Evolutionary conservation across 2,113 vertebrate genomes (phyloP).

Genomic region (Bombycilla garrulus): DNA sequence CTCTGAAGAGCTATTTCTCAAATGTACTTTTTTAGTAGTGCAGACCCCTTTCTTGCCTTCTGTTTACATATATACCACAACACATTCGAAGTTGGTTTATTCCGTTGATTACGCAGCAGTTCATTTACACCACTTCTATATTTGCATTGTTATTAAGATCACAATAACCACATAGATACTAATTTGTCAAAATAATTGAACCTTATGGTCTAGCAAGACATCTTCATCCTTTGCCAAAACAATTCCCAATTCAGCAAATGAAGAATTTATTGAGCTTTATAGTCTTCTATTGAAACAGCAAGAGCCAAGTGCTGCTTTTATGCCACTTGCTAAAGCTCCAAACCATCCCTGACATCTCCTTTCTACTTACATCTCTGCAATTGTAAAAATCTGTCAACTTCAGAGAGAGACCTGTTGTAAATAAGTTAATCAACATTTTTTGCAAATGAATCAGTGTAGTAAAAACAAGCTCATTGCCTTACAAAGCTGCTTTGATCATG

Average conservation of each 20-base stretch:
- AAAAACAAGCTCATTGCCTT: not conserved
- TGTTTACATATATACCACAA: not conserved
- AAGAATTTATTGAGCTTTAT: not conserved
- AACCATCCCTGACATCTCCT: not conserved
- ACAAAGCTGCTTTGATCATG: constrained; percentile 12
- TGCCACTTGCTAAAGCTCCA: not conserved
- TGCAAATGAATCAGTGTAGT: not conserved
- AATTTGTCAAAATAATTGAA: not conserved
- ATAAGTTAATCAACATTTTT: not conserved
- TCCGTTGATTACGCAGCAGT: not conserved
- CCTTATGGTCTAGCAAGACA: not conserved
- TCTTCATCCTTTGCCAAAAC: not conserved
- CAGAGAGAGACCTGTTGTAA: not conserved
- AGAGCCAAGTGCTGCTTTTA: not conserved
- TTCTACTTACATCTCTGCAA: not conserved
- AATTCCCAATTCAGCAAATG: not conserved
- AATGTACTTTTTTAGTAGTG: not conserved
- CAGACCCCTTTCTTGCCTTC: not conserved
- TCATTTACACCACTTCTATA: not conserved
- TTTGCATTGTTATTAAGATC: not conserved
- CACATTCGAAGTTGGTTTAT: not conserved
- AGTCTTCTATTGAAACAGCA: not conserved
- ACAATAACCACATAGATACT: not conserved
- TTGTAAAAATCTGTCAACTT: not conserved
- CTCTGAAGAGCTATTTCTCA: not conserved